phyloP scores from a whole-genome alignment of 64 coral and sea anemone species.

The Dendronephthya gigantea region DNA sequence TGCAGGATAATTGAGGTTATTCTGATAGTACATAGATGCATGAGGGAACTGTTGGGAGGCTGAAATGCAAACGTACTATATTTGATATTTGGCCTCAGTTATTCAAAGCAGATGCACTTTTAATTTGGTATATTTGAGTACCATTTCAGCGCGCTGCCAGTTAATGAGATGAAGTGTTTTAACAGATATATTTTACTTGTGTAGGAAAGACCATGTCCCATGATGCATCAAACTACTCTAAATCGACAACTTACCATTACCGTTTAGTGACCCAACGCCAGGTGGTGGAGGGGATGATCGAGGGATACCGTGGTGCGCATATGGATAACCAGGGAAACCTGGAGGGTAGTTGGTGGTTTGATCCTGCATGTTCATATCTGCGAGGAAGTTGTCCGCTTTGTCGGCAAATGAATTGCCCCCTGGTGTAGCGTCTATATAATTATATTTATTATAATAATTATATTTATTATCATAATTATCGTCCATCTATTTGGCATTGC shows the following conservation, averaged over 20 bases:
- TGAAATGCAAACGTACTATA: neutral
- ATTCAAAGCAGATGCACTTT: too few species aligned
- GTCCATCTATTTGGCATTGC: too few species aligned
- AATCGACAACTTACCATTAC: slow-evolving; percentile 2
- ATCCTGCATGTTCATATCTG: neutral
- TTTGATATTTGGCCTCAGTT: too few species aligned
- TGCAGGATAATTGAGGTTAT: neutral
- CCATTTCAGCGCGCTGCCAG: too few species aligned
- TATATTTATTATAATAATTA: neutral
- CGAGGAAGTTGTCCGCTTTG: neutral
- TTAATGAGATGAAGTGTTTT: too few species aligned
- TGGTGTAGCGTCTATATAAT: neutral
- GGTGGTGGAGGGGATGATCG: slow-evolving; percentile 85
- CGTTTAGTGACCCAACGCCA: slow-evolving; percentile 74
- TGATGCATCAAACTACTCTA: too few species aligned
- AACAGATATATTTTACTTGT: too few species aligned
- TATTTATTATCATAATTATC: neutral
- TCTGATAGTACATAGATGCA: neutral
- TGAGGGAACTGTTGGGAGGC: neutral
- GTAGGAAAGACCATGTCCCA: too few species aligned
- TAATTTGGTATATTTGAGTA: too few species aligned
- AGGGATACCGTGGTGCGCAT: slow-evolving; percentile 52
- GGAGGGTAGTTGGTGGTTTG: slow-evolving; percentile 6
- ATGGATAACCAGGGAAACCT: slow-evolving; percentile 21
- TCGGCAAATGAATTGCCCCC: neutral